Evolutionary conservation across 2,113 vertebrate genomes (phyloP).

Genomic region (Gulo gulo): DNA sequence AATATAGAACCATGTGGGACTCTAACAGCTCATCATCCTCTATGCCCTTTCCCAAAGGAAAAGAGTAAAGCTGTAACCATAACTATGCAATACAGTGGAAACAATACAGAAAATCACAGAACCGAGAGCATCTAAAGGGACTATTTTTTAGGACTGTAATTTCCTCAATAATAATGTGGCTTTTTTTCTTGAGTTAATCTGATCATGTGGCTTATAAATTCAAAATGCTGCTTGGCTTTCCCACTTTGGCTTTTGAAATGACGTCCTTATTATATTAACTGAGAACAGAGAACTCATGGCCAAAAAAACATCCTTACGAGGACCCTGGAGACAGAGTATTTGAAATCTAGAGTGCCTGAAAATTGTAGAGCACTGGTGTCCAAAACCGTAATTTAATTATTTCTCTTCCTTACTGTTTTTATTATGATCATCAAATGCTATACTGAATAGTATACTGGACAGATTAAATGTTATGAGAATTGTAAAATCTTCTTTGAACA

Average conservation of each 20-base stretch:
- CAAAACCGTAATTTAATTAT: constrained; percentile 31
- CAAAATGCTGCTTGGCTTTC: background rate
- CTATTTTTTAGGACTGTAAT: background rate
- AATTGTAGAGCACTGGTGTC: background rate
- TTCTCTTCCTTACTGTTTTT: background rate
- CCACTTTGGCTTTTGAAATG: background rate
- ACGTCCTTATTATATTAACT: background rate
- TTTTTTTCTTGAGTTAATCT: constrained; percentile 25
- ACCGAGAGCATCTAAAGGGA: background rate
- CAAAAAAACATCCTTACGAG: background rate
- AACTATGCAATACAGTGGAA: background rate
- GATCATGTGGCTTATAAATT: constrained; percentile 15
- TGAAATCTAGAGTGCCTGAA: constrained; percentile 8
- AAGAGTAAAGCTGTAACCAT: background rate
- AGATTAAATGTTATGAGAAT: background rate
- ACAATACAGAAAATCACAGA: background rate
- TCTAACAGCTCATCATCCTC: background rate
- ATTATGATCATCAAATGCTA: background rate
- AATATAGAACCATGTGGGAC: background rate
- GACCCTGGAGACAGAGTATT: background rate
- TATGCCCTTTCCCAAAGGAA: background rate
- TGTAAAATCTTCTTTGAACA: background rate
- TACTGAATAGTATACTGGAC: background rate
- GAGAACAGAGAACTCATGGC: background rate
- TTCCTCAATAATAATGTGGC: background rate